These are phyloP conservation scores for Smithornis capensis DNA, from an alignment of 2,113 vertebrate genomes.

Conservation along the genomic window DNA sequence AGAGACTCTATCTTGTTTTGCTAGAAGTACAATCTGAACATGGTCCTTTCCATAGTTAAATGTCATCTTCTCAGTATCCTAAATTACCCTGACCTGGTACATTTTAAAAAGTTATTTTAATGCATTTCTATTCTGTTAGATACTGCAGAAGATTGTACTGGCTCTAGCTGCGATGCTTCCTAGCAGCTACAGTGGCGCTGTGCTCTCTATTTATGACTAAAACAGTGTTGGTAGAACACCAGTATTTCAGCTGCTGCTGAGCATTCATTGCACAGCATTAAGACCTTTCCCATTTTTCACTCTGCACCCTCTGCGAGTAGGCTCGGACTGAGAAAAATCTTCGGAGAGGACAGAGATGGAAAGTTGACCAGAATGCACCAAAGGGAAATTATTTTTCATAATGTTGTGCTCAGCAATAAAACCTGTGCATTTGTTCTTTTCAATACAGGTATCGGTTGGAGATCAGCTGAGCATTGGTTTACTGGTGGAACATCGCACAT, in stretches of 20 bases:
- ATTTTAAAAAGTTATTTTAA: not conserved
- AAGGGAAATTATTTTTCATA: not conserved
- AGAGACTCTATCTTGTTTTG: not conserved
- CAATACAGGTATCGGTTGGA: not conserved
- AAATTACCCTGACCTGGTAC: not conserved
- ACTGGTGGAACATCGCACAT: not conserved
- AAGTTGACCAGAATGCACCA: not conserved
- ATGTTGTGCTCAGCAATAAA: not conserved
- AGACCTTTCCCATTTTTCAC: not conserved
- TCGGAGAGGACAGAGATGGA: not conserved
- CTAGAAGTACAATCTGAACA: not conserved
- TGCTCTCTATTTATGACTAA: not conserved
- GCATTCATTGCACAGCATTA: not conserved
- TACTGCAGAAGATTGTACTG: not conserved
- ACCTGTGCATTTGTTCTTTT: not conserved
- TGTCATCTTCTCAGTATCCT: not conserved
- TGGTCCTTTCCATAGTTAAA: conserved; percentile 1
- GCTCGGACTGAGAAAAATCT: not conserved
- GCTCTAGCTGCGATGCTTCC: not conserved
- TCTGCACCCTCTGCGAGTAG: not conserved
- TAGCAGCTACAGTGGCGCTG: not conserved
- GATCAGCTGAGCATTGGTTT: not conserved
- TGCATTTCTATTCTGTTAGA: not conserved
- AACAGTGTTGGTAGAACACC: not conserved
- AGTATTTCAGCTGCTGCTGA: not conserved